A percentile compares a stretch with the other conserved stretches of the same genome.
Evolutionary conservation across 2,113 vertebrate genomes (phyloP).

Genomic region (Zeus faber): DNA sequence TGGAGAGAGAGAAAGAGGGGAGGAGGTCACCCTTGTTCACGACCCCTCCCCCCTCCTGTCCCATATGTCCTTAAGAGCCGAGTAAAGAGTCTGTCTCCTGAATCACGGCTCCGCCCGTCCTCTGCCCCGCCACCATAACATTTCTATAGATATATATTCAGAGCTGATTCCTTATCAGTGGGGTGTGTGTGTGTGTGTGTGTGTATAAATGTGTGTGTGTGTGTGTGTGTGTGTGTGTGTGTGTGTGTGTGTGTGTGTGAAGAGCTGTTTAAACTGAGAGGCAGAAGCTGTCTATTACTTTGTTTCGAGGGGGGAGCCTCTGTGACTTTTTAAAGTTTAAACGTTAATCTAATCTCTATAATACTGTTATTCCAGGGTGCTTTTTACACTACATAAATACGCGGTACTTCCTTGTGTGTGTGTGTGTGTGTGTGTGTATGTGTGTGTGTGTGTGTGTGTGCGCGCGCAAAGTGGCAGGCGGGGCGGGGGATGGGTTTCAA

Average conservation of each 20-base stretch:
- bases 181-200: conserved; percentile 30
- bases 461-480: conserved; percentile 1
- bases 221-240: background rate
- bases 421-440: background rate
- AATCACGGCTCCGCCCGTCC: conserved; percentile 60
- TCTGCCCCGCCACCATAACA: conserved; percentile 68
- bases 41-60: conserved; percentile 28
- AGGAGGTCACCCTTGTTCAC: conserved; percentile 3
- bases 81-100: conserved; percentile 69
- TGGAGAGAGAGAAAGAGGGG: conserved; percentile 17
- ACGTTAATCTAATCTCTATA: no score
- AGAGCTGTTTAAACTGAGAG: no score
- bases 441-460: background rate
- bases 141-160: no score
- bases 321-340: no score
- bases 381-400: no score
- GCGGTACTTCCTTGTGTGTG: no score
- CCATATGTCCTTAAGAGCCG: conserved; percentile 33
- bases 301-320: no score
- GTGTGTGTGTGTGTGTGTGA: background rate
- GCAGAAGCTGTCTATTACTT: no score
- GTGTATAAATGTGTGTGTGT: conserved; percentile 36
- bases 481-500: conserved; percentile 48
- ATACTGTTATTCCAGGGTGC: no score
- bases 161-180: no score